Percentiles rank a stretch among this genome's conserved stretches.
Conservation (phyloP, 2,888 invertebrate genomes). For the Acanthopleura granulata region DNA sequence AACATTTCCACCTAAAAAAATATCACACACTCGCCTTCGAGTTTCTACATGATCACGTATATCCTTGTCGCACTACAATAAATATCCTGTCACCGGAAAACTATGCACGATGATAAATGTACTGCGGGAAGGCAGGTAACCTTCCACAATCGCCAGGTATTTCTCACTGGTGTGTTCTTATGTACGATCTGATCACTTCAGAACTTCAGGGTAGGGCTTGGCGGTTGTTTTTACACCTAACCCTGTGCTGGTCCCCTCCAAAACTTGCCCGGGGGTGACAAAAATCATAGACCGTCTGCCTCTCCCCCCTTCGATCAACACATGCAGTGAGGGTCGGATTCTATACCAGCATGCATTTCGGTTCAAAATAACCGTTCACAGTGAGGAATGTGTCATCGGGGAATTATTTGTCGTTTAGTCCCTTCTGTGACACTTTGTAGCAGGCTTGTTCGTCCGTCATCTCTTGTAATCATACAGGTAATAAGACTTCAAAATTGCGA, state of each 20-base stretch:
- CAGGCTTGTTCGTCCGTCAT: too few species aligned
- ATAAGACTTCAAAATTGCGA: too few species aligned
- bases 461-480: too few species aligned
- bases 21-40: background rate
- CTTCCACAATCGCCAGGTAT: background rate
- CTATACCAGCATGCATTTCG: constrained; percentile 16
- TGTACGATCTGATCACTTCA: too few species aligned
- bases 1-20: background rate
- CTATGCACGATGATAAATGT: background rate
- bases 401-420: background rate
- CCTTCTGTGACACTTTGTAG: too few species aligned
- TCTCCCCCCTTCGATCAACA: constrained; percentile 12
- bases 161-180: too few species aligned
- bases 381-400: constrained; percentile 13
- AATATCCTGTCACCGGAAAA: too few species aligned
- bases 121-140: background rate
- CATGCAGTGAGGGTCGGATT: background rate
- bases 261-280: constrained; percentile 6
- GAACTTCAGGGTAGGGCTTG: too few species aligned
- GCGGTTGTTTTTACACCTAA: background rate
- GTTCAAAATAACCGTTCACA: constrained; percentile 9
- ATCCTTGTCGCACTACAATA: too few species aligned
- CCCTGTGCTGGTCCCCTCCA: background rate
- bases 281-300: background rate
- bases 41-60: too few species aligned